Base-by-base conservation (phyloP, 2,113 vertebrate genomes). In the Bos javanicus region DNA sequence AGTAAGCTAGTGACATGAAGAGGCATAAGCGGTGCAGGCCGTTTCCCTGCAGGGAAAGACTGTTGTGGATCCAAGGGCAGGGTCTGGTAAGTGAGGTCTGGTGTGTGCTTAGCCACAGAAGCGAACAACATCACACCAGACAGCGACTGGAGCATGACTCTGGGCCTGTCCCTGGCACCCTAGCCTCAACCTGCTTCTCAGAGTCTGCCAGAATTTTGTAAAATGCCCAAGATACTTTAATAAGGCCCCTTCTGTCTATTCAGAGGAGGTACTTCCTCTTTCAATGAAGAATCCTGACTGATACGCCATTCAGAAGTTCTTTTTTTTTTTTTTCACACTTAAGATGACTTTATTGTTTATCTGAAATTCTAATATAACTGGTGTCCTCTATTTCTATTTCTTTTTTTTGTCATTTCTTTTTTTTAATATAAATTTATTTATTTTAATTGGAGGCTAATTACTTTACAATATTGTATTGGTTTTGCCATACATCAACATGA, bases 51-150 rank as follows among this genome's bases (percentile, higher is more conserved):
- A 28, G 36, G 3, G 28, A 7, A 13, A 19, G 33, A n/a, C 4
- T 15, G 83, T 7, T 39, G 21, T 3, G 36, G 46, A 48, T 43
- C 48, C 11, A 14, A 10, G 50, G 11, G 11, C 50, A 67, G 46
- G 30, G 54, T 46, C 46, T 76, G 2, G 21, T 60, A 54, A 84
- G 30, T 3, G 21, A 30, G 21, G 46, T 46, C 26, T 82, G 5
- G 12, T 74, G 54, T 9, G 3, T 33, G 54, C 6, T 17, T 46
- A 76, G 46, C 23, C 30, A 19, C 28, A 0, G 46, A 2, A 0
- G 57, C 28, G 62, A 17, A 12, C 36, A 28, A 33, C 17, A 3
- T 6, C 57, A 16, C 25, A 10, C 11, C 57, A 89, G n/a, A 46
- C 0, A 83, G 54, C 5, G 23, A 3, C 11, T 11, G 48, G 8